These are phyloP conservation scores for Phylloscopus trochiloides DNA, from an alignment of 2,113 vertebrate species.

Conservation along the genomic window DNA sequence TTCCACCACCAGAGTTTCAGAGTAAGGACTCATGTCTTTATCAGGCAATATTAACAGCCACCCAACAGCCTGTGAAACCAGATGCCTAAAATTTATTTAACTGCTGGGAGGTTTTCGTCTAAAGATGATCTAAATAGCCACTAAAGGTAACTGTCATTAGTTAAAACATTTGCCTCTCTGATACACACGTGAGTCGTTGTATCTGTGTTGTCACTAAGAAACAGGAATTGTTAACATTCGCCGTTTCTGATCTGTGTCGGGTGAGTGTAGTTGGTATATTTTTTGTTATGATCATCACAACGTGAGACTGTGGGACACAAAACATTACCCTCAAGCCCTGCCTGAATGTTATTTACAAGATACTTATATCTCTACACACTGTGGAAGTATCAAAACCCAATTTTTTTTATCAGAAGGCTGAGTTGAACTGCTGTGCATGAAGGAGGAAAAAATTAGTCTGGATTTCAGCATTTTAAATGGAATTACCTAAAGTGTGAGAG, in stretches of 20 bases:
- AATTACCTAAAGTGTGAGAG: background rate
- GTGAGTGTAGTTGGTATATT: background rate
- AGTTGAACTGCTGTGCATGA: background rate
- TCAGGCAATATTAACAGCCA: accelerated
- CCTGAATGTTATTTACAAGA: background rate
- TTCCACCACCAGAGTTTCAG: background rate
- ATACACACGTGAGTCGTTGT: background rate
- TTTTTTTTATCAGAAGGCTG: background rate
- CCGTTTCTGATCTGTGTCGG: background rate
- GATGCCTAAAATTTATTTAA: background rate
- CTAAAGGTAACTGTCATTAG: background rate
- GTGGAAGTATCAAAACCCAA: background rate
- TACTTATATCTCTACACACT: background rate
- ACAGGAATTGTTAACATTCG: background rate
- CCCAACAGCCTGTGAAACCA: background rate
- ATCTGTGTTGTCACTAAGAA: background rate
- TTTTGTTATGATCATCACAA: background rate
- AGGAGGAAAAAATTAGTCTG: background rate
- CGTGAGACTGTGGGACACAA: background rate
- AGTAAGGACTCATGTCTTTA: background rate
- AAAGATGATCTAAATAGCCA: background rate
- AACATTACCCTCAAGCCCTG: background rate
- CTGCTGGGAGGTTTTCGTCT: background rate
- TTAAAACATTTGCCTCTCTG: background rate
- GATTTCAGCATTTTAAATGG: background rate